Evolutionary conservation across 2,797 vertebrate species (phyloP).

Genomic region (Myripristis murdjan): DNA sequence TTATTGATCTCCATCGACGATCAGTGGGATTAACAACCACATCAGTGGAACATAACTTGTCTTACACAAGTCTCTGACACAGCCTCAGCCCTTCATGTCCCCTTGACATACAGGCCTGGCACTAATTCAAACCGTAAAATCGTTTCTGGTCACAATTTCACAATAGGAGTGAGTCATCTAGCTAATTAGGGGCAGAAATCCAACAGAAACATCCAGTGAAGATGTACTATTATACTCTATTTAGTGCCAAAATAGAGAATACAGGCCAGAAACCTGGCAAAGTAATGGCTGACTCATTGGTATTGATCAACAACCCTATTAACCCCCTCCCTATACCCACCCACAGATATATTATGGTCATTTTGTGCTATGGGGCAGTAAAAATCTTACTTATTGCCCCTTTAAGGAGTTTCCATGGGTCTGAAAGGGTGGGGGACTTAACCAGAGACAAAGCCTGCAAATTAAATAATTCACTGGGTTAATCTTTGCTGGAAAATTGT

Average conservation of each 20-base stretch:
- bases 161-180: background rate
- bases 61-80: background rate
- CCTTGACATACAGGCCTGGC: background rate
- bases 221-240: too few species aligned
- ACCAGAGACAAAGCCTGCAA: slow-evolving; percentile 18
- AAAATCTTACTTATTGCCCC: slow-evolving; percentile 18
- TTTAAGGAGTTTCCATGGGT: slow-evolving; percentile 32
- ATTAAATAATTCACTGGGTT: slow-evolving; percentile 37
- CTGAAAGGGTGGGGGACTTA: slow-evolving; percentile 22
- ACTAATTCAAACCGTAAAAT: background rate
- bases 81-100: background rate
- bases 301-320: slow-evolving; percentile 58
- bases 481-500: slow-evolving; percentile 26
- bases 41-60: slow-evolving; percentile 17
- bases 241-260: too few species aligned
- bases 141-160: background rate
- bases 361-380: slow-evolving; percentile 38
- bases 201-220: too few species aligned
- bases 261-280: background rate
- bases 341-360: slow-evolving; percentile 1
- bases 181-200: too few species aligned
- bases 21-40: background rate
- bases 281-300: slow-evolving; percentile 25
- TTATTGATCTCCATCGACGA: slow-evolving; percentile 4
- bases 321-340: background rate